A percentile compares a stretch with the other conserved stretches of the same genome.
Evolutionary conservation across 2,113 vertebrate genomes (phyloP).

Genomic region (Campylomormyrus numenius): DNA sequence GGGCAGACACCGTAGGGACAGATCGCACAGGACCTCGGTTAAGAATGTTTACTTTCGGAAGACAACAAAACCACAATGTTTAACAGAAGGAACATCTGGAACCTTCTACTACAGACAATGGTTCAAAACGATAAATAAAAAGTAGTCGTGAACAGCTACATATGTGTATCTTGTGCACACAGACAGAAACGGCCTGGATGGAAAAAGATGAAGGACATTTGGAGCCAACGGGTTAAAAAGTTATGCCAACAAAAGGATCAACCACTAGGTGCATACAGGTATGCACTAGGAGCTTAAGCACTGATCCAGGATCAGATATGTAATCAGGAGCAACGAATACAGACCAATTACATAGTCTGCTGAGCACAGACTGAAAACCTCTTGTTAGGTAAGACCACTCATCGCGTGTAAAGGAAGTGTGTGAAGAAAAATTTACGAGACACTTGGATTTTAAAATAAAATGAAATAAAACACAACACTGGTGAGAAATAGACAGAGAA

Average conservation of each 20-base stretch:
- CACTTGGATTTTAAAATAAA: background rate
- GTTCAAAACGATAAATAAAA: background rate
- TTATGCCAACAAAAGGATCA: background rate
- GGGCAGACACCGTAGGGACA: background rate
- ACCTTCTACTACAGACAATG: constrained; percentile 13
- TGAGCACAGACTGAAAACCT: background rate
- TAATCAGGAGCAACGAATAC: background rate
- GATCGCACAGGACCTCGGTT: background rate
- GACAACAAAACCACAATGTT: constrained; percentile 18
- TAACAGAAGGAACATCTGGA: constrained; percentile 34
- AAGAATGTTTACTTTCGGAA: constrained; percentile 13
- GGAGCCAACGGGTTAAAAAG: background rate
- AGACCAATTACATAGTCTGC: background rate
- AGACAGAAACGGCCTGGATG: background rate
- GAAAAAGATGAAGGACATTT: background rate
- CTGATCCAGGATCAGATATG: background rate
- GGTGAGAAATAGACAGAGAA: background rate
- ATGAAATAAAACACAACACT: background rate
- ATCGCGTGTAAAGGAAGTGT: background rate
- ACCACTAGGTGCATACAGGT: background rate
- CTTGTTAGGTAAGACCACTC: background rate
- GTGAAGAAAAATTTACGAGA: background rate
- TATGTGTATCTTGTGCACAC: background rate
- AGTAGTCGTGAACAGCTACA: constrained; percentile 11
- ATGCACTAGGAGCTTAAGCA: background rate